Conservation (phyloP, 2,888 invertebrate species). For the Pharmacophagus antenor region DNA sequence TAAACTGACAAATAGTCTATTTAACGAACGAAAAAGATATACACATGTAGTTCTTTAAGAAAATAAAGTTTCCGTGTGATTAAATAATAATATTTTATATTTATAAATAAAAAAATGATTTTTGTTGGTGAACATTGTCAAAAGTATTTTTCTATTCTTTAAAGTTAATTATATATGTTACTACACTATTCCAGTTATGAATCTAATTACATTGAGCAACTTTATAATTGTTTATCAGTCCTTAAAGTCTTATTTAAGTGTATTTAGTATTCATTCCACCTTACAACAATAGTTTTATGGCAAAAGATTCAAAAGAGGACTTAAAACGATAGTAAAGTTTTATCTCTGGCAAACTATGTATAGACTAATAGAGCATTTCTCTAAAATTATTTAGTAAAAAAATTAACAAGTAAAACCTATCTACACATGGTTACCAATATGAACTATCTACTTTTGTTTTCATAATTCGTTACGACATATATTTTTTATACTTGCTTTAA, state of each 20-base stretch:
- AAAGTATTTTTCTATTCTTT: conserved; percentile 4
- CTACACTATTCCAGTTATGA: conserved; percentile 14
- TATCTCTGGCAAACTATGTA: conserved; percentile 3
- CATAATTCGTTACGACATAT: conserved; percentile 16
- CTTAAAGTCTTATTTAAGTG: conserved; percentile 21
- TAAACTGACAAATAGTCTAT: too few species aligned
- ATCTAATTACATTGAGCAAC: conserved; percentile 30
- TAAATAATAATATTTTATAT: too few species aligned
- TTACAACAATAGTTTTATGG: neutral
- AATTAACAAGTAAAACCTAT: conserved; percentile 19
- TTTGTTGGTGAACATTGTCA: neutral
- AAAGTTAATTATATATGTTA: conserved; percentile 5
- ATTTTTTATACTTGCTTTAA: conserved; percentile 27
- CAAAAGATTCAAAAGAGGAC: conserved; percentile 2
- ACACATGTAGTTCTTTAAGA: too few species aligned
- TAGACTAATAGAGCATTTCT: conserved; percentile 12
- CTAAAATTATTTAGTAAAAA: conserved; percentile 16
- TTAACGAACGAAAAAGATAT: too few species aligned
- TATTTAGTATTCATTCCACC: conserved; percentile 3
- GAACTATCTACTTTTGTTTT: conserved; percentile 18
- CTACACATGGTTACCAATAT: conserved; percentile 4
- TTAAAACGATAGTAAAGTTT: conserved; percentile 11
- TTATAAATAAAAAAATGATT: too few species aligned
- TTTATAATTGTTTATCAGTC: conserved; percentile 28
- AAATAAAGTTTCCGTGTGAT: too few species aligned